A percentile compares a stretch with the other conserved stretches of the same genome.
phyloP scores from a whole-genome alignment of 1,140 invertebrate species.

The Eumeta japonica region DNA sequence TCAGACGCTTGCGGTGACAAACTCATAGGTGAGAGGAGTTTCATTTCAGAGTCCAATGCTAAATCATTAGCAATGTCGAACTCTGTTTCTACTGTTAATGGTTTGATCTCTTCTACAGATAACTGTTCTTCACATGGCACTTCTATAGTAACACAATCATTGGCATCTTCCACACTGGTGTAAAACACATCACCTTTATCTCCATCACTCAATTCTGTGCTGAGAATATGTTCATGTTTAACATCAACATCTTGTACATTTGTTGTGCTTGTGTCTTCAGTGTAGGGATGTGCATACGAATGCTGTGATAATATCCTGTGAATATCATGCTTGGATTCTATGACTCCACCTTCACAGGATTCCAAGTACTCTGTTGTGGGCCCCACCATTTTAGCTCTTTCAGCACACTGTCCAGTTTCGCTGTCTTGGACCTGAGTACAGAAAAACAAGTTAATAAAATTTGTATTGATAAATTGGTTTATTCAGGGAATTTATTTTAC shows the following conservation, averaged over 20 bases:
- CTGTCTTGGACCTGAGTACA: constrained; percentile 31
- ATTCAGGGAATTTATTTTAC: constrained; percentile 20
- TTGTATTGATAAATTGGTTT: constrained; percentile 13
- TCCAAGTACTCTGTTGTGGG: constrained; percentile 75
- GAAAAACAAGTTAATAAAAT: constrained; percentile 4
- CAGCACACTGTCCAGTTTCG: constrained; percentile 34
- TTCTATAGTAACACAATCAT: constrained; percentile 71
- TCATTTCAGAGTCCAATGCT: constrained; percentile 43
- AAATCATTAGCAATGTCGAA: no score
- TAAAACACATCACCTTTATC: constrained; percentile 63
- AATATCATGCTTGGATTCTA: constrained; percentile 48
- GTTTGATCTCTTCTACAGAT: constrained; percentile 51
- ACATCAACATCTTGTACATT: constrained; percentile 19
- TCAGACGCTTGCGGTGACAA: constrained; percentile 45
- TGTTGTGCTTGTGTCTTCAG: constrained; percentile 24
- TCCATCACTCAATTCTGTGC: constrained; percentile 36
- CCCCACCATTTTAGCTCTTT: constrained; percentile 71
- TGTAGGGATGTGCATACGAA: constrained; percentile 57
- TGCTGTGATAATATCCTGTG: constrained; percentile 53
- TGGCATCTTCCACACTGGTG: constrained; percentile 69
- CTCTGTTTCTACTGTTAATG: constrained; percentile 33
- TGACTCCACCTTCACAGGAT: constrained; percentile 64
- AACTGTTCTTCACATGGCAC: constrained; percentile 63
- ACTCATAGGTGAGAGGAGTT: constrained; percentile 46
- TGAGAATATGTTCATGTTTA: no score